Evolutionary conservation across 2,113 vertebrate species (phyloP), one percentile per base, ranked within the genome.

Genomic region (Sinocyclocheilus maitianheensis): DNA sequence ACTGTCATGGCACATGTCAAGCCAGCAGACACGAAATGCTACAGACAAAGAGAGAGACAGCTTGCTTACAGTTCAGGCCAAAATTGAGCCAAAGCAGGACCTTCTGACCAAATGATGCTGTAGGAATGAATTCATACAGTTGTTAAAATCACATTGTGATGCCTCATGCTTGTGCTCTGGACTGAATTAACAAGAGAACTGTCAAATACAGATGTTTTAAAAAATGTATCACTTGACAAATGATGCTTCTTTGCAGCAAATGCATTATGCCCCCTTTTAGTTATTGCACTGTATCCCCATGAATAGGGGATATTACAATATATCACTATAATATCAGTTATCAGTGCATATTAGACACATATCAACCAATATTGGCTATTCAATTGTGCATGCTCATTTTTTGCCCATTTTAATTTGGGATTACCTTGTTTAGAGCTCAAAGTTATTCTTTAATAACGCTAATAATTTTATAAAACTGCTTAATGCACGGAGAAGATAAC

Each of bases 1-100:
- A 60, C 87, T 30, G 65, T 90, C 89, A 89, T 85, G 85, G 87
- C 90, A 91, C 90, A 91, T 89, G 90, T 91, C 90, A 88, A 86
- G 63, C 77, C 16, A 84, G 74, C 74, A 84, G 79, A 26, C 67
- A 43, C n/a, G 53, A 75, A 60, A 76, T 16, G 16, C 53, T 51
- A 72, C 37, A 74, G 37, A 78, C 34, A 84, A 55, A 43, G 1
- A 65, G 51, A 65, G 11, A 87, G 40, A 82, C 9, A 67, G 14
- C n/a, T 24, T 77, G 62, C 22, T 43, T 69, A 58, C 20, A 9
- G 83, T 72, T 75, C 40, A 55, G 30, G 55, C 26, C 18, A 11
- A 20, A 62, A 48, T 37, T 5, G 16, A 69, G 60, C 20, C 24
- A 67, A 22, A 12, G 4, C 78, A 46, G 78, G 58, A 81, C 55